These are phyloP conservation scores for Neodiprion pinetum DNA, from an alignment of 1,140 invertebrate species.

Conservation along the genomic window DNA sequence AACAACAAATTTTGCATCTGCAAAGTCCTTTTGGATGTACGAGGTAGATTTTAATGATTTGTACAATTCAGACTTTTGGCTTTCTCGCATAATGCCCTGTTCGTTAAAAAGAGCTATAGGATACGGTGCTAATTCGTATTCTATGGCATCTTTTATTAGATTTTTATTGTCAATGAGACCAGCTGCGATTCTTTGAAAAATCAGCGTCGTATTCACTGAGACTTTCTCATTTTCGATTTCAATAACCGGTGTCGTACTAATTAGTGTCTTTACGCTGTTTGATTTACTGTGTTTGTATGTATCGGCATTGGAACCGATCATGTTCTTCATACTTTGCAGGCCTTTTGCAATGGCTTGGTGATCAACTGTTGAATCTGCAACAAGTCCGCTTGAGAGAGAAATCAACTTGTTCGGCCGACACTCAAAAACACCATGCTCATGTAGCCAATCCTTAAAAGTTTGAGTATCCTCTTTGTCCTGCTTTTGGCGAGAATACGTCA, in stretches of 20 bases:
- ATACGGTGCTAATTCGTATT: slow-evolving; percentile 43
- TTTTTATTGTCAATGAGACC: slow-evolving; percentile 34
- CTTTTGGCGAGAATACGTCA: slow-evolving; percentile 46
- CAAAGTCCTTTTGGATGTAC: slow-evolving; percentile 28
- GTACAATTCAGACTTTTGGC: slow-evolving; percentile 41
- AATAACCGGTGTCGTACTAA: no score
- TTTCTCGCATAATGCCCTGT: slow-evolving; percentile 34
- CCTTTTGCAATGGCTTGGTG: slow-evolving; percentile 50
- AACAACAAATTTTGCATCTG: slow-evolving; percentile 36
- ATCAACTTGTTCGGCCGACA: slow-evolving; percentile 34
- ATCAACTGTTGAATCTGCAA: slow-evolving; percentile 48
- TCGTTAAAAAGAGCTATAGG: slow-evolving; percentile 42
- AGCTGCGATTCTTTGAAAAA: neutral
- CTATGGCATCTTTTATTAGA: slow-evolving; percentile 36
- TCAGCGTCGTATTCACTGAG: no score
- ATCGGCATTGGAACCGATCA: slow-evolving; percentile 25
- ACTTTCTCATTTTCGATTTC: no score
- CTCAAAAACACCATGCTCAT: slow-evolving; percentile 45
- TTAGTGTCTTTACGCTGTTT: slow-evolving; percentile 15
- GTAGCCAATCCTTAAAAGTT: slow-evolving; percentile 50
- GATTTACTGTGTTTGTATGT: slow-evolving; percentile 15
- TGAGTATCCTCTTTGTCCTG: slow-evolving; percentile 47
- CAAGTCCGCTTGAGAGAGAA: slow-evolving; percentile 49
- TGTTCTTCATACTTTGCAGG: slow-evolving; percentile 19
- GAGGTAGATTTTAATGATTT: slow-evolving; percentile 39